Evolutionary conservation across 37 sponge, comb jelly and placozoan genomes (phyloP).

Genomic region (Oscarella lobularis): DNA sequence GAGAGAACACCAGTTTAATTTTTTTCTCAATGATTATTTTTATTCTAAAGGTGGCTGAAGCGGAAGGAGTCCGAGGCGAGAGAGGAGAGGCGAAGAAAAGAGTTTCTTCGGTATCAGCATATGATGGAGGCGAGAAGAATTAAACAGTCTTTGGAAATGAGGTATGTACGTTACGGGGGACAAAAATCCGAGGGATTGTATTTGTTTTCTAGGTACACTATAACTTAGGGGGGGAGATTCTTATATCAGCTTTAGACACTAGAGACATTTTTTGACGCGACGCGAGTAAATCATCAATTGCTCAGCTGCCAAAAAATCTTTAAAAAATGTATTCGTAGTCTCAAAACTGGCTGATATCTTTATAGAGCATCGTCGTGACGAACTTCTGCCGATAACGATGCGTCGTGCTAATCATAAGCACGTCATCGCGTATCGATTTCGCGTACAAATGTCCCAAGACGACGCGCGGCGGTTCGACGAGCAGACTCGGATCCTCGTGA

Average conservation of each 20-base stretch:
- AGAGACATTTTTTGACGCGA: too few species aligned
- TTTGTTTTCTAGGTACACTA: too few species aligned
- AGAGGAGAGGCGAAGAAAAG: slow-evolving; percentile 11
- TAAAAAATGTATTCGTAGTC: too few species aligned
- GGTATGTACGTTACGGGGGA: too few species aligned
- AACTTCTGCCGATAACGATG: slow-evolving; percentile 87
- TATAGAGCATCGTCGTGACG: slow-evolving; percentile 85
- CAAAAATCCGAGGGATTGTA: too few species aligned
- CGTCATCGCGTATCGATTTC: slow-evolving; percentile 13
- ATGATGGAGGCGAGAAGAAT: not conserved
- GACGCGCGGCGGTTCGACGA: slow-evolving; percentile 62
- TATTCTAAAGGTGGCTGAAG: slow-evolving; percentile 30
- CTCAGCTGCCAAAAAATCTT: too few species aligned
- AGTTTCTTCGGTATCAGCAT: slow-evolving; percentile 1
- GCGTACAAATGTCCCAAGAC: slow-evolving; percentile 73
- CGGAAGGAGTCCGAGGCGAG: slow-evolving; percentile 22
- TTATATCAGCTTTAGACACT: too few species aligned
- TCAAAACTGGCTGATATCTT: slow-evolving; percentile 47
- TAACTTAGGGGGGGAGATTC: too few species aligned
- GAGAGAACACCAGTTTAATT: not conserved
- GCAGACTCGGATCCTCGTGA: slow-evolving; percentile 26
- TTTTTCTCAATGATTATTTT: slow-evolving; percentile 7
- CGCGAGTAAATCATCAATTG: too few species aligned
- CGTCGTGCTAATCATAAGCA: slow-evolving; percentile 69
- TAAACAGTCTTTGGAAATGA: not conserved